These are phyloP conservation scores for Ophioderma brevispina DNA, from an alignment of 35 echinoderm and acorn worm genomes.

Conservation along the genomic window DNA sequence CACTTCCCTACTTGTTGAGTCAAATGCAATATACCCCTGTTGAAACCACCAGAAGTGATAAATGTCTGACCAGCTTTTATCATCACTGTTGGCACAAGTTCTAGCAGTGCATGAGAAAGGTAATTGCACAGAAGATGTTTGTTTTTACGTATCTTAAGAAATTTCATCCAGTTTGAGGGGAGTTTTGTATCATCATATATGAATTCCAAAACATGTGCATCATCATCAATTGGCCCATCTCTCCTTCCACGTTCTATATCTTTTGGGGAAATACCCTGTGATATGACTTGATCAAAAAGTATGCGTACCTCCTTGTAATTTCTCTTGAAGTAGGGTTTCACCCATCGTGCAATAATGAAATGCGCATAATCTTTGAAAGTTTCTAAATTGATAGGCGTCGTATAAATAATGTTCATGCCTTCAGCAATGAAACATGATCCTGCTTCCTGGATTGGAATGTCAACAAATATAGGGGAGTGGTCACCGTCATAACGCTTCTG, in stretches of 20 bases:
- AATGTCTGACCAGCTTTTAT: slow-evolving; percentile 7
- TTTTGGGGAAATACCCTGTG: slow-evolving; percentile 34
- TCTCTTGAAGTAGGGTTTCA: not conserved
- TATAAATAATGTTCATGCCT: slow-evolving; percentile 37
- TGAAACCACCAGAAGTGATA: slow-evolving; percentile 34
- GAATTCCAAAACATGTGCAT: not conserved
- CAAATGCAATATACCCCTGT: not conserved
- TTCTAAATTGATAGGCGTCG: not conserved
- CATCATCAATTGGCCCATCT: slow-evolving; percentile 9
- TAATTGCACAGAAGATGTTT: slow-evolving; percentile 48
- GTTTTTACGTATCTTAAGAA: slow-evolving; percentile 57
- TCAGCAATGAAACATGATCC: slow-evolving; percentile 29
- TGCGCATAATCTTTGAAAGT: slow-evolving; percentile 41
- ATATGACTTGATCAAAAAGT: slow-evolving; percentile 35
- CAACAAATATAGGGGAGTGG: not conserved
- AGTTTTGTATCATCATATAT: slow-evolving; percentile 33
- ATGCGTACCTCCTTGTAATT: slow-evolving; percentile 28
- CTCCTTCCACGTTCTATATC: slow-evolving; percentile 42
- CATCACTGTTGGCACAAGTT: not conserved
- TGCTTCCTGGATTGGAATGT: not conserved
- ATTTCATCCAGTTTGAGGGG: slow-evolving; percentile 45
- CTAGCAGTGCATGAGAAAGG: slow-evolving; percentile 20
- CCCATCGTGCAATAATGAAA: not conserved
- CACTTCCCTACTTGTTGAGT: not conserved
- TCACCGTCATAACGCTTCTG: not conserved